These are phyloP conservation scores for Podarcis muralis DNA, from an alignment of 2,113 vertebrate genomes.

Conservation along the genomic window DNA sequence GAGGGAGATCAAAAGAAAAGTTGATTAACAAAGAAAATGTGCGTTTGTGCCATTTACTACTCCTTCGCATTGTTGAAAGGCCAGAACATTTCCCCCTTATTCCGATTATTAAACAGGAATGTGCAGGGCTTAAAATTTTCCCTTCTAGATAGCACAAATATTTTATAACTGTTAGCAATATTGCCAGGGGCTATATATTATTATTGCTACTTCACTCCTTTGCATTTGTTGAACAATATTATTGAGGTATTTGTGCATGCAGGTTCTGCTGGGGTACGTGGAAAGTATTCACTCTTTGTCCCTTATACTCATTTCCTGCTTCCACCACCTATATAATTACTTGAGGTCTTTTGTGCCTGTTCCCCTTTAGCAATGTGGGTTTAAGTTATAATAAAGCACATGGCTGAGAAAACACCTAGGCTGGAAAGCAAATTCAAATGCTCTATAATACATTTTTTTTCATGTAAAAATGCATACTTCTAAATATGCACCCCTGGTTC, in stretches of 20 bases:
- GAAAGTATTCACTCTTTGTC: not conserved
- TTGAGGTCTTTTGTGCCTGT: not conserved
- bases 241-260: not conserved
- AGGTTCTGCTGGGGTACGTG: not conserved
- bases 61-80: not conserved
- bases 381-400: not conserved
- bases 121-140: not conserved
- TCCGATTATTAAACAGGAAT: not conserved
- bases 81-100: not conserved
- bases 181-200: not conserved
- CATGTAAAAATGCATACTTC: not conserved
- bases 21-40: constrained; percentile 20
- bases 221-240: not conserved
- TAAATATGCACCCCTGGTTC: not conserved
- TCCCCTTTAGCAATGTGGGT: not conserved
- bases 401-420: not conserved
- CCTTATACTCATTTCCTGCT: not conserved
- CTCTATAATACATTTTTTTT: not conserved
- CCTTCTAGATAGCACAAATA: not conserved
- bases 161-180: not conserved
- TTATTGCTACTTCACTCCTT: fast-evolving
- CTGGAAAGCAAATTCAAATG: not conserved
- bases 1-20: not conserved
- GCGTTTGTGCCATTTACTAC: not conserved
- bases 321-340: not conserved